These are phyloP conservation scores for Euphysa ruthae DNA, from an alignment of 30 jellyfish, hydroid and myxozoan genomes.

Conservation along the genomic window DNA sequence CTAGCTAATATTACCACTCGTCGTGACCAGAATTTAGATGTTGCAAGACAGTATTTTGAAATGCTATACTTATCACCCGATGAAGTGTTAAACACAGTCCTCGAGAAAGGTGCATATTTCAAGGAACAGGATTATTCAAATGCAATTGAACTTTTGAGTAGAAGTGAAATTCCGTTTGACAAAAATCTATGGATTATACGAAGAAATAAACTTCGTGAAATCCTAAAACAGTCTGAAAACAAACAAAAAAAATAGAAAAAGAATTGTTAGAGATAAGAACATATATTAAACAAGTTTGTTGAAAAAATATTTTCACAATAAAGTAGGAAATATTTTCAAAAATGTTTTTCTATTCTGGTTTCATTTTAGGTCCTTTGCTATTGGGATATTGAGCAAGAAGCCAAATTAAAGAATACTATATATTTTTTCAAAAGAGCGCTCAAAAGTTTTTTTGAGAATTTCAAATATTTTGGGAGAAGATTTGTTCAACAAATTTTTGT, in stretches of 20 bases:
- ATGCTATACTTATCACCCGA: slow-evolving; percentile 82
- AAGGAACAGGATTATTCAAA: slow-evolving; percentile 70
- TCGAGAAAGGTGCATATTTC: slow-evolving; percentile 82
- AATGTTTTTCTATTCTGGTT: too few species aligned
- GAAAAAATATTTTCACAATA: too few species aligned
- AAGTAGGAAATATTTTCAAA: too few species aligned
- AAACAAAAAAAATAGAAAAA: not conserved
- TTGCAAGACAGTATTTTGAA: slow-evolving; percentile 89
- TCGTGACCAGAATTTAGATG: slow-evolving; percentile 90
- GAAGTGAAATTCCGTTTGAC: slow-evolving; percentile 85
- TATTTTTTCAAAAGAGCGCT: too few species aligned
- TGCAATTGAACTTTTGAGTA: slow-evolving; percentile 79
- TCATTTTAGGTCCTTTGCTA: too few species aligned
- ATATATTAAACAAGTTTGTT: too few species aligned
- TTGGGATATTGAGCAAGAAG: too few species aligned
- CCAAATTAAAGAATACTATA: too few species aligned
- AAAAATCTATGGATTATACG: slow-evolving; percentile 73
- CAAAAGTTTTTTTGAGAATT: too few species aligned
- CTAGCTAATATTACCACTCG: slow-evolving; percentile 63
- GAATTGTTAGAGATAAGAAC: too few species aligned
- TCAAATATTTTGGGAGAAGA: too few species aligned
- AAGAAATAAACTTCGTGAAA: slow-evolving; percentile 65
- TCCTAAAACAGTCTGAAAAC: slow-evolving; percentile 31
- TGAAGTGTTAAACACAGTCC: slow-evolving; percentile 56
- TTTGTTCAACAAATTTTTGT: too few species aligned